A percentile compares a stretch with the other conserved stretches of the same genome.
These are phyloP conservation scores for Drosophila pachea DNA, from an alignment of 1,140 invertebrate species.

Conservation along the genomic window DNA sequence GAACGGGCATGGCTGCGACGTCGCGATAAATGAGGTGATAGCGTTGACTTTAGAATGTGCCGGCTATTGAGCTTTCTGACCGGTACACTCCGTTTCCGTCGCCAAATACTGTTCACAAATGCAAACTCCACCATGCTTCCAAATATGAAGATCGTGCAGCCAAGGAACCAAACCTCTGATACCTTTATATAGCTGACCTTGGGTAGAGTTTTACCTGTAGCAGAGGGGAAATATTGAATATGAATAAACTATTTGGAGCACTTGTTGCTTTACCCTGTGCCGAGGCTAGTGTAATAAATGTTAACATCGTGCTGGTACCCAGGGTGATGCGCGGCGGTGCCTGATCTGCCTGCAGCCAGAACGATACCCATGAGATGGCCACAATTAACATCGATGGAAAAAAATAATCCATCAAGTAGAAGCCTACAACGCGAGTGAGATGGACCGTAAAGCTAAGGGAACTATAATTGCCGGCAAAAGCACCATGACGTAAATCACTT, in stretches of 20 bases:
- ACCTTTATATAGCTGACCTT: constrained; percentile 95
- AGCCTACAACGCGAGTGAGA: constrained; percentile 89
- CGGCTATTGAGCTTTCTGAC: constrained; percentile 90
- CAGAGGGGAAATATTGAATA: not conserved
- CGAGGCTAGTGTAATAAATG: constrained; percentile 91
- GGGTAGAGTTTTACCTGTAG: constrained; percentile 86
- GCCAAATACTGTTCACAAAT: constrained; percentile 93
- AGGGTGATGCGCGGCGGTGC: constrained; percentile 89
- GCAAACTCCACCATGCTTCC: constrained; percentile 92
- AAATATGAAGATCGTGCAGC: constrained; percentile 91
- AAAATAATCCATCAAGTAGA: constrained; percentile 94
- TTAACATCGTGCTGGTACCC: constrained; percentile 90
- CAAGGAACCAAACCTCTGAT: constrained; percentile 93
- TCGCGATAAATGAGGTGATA: constrained; percentile 86
- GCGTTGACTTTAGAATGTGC: constrained; percentile 89
- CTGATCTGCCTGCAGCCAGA: constrained; percentile 93
- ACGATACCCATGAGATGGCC: constrained; percentile 93
- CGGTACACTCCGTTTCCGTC: constrained; percentile 89
- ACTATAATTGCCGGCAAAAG: constrained; percentile 90
- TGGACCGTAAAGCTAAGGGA: constrained; percentile 88
- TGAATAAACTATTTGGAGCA: not conserved
- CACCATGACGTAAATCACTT: constrained; percentile 84
- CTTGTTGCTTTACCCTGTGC: constrained; percentile 80
- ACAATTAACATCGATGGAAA: constrained; percentile 93
- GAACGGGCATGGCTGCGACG: constrained; percentile 85